Base-by-base conservation (phyloP, 2,888 invertebrate genomes). In the Hirudinaria manillensis region DNA sequence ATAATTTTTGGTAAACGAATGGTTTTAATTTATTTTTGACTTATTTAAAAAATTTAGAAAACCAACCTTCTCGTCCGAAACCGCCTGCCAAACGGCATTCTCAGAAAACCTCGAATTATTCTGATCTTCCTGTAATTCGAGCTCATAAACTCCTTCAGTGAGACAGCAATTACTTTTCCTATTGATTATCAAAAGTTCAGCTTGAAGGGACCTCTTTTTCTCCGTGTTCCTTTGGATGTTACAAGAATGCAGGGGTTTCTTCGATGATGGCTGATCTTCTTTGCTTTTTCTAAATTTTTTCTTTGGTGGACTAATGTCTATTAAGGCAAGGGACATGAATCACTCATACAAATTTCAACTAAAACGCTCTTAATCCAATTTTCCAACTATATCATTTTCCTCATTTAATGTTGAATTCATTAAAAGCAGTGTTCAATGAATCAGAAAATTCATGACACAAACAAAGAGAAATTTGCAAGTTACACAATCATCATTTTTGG, bases 21-120 rank as follows among this genome's bases (percentile, higher is more conserved):
- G n/a, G n/a, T n/a, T n/a, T n/a, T n/a, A n/a, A n/a, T n/a, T n/a
- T n/a, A n/a, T n/a, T n/a, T n/a, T n/a, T n/a, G n/a, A n/a, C n/a
- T n/a, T n/a, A n/a, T n/a, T n/a, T n/a, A n/a, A n/a, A n/a, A n/a
- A n/a, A n/a, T n/a, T n/a, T n/a, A n/a, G n/a, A n/a, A 45, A 45
- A 10, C 32, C 7, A 34, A 68, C 68, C 68, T 34, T 29, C n/a
- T 68, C 36, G 34, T 68, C 68, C 13, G 68, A 32, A 68, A 68
- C 68, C 13, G 36, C 68, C 27, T 68, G 68, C 68, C 68, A 68
- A n/a, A 68, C 29, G 7, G 36, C 36, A 34, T 68, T 68, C n/a
- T 68, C 68, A 36, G 32, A 32, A 24, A 68, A 68, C n/a, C 36
- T 36, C 21, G 32, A 34, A 10, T 32, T 68, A 32, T n/a, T 1